Percentiles rank a stretch among this genome's conserved stretches.
phyloP scores from a whole-genome alignment of 1,140 invertebrate genomes.

The Saccostrea echinata region DNA sequence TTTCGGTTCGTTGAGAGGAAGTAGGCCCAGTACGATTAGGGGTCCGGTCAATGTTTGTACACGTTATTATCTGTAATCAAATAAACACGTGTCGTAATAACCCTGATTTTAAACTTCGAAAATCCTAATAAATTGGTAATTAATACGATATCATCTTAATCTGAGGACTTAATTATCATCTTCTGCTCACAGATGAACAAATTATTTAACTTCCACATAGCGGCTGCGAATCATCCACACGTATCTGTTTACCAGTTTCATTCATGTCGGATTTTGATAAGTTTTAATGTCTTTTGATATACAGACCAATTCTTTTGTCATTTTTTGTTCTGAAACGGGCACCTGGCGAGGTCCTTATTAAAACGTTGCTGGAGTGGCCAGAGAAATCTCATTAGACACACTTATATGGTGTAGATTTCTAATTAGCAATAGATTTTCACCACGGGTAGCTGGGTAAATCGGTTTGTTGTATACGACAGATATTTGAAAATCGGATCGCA shows the following conservation, averaged over 20 bases:
- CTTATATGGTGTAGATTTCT: slow-evolving; percentile 15
- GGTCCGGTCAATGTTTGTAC: slow-evolving; percentile 27
- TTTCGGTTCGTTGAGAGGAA: slow-evolving; percentile 11
- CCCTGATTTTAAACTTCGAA: not conserved
- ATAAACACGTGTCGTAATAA: not conserved
- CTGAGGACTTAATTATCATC: not conserved
- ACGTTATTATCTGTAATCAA: slow-evolving; percentile 15
- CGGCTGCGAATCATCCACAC: not conserved
- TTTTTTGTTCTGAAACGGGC: not conserved
- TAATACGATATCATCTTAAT: not conserved
- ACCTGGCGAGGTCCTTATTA: not conserved
- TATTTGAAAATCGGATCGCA: not conserved
- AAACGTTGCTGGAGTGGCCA: not conserved
- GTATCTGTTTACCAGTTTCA: not conserved
- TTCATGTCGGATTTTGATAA: not conserved
- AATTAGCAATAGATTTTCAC: slow-evolving; percentile 9
- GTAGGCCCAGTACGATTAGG: slow-evolving; percentile 2
- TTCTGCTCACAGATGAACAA: not conserved
- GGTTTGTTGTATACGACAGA: not conserved
- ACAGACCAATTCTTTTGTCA: not conserved
- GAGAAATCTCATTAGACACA: not conserved
- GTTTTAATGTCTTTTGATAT: not conserved
- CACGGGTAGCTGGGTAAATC: not conserved
- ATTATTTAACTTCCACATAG: not conserved
- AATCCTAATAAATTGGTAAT: not conserved